Evolutionary conservation across 2,113 vertebrate species (phyloP), one percentile per base, ranked within the genome.

Genomic region (Malurus alboscapulatus): DNA sequence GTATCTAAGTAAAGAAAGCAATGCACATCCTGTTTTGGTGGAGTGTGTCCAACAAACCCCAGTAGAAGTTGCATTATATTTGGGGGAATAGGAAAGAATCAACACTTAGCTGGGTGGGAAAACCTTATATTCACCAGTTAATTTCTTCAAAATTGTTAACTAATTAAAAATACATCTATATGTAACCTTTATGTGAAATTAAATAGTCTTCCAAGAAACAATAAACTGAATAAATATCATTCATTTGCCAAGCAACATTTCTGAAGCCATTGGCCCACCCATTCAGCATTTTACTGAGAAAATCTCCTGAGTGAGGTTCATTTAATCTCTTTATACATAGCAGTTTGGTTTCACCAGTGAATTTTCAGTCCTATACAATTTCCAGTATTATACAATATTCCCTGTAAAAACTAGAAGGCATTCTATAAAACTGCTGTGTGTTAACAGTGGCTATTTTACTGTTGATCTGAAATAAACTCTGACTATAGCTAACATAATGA

Each of bases 231-330:
- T 59, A 54, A 58, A 62, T 67, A 58, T 72, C 50, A 2, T 26
- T 30, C 9, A 27, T 50, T 84, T 84, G 40, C 7, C 73, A 80
- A 32, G 4, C 8, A 76, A 4, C 17, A 62, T 76, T 76, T 80
- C 48, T 80, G 73, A 76, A 59, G 11, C 4, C 1, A 2, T 16
- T 42, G 32, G 12, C 9, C 11, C 13, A 63, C 1, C 21, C 11
- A 30, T 68, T 76, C 36, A 72, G 4, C 6, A 15, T 26, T 40
- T 67, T 55, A 8, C 11, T 78, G 12, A 50, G 32, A 86, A 62
- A 72, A 63, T 54, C 22, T 67, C 9, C n/a, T 40, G 10, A 34
- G 0, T 67, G 42, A 53, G 0, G 3, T 62, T 32, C 3, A 50
- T 87, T 76, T 58, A 54, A 50, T 40, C 76, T 40, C 14, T 36